These are phyloP conservation scores for Agrypnia vestita DNA, from an alignment of 1,140 invertebrate species.

Conservation along the genomic window DNA sequence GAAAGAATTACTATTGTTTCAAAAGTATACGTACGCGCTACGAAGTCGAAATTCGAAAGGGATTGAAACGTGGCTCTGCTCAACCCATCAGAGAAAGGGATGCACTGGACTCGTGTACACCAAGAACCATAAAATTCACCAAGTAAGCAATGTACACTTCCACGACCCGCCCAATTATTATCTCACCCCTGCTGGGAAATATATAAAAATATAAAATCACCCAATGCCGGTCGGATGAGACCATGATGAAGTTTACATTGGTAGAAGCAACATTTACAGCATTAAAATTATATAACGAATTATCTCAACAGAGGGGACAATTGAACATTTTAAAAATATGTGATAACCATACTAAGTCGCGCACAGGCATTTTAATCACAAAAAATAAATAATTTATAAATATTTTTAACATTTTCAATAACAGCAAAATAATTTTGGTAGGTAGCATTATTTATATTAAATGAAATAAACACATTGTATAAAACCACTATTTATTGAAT, in stretches of 20 bases:
- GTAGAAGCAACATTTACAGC: background rate
- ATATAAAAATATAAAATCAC: background rate
- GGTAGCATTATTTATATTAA: too few species aligned
- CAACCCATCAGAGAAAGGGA: background rate
- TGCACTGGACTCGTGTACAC: background rate
- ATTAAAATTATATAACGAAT: background rate
- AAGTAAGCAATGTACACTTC: background rate
- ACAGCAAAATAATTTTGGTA: too few species aligned
- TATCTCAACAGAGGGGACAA: background rate
- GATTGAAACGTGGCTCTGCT: background rate
- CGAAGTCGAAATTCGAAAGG: background rate
- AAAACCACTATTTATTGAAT: too few species aligned
- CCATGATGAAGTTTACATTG: background rate
- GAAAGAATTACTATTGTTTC: background rate
- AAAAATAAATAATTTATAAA: too few species aligned
- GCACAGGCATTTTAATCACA: too few species aligned
- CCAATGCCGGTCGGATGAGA: background rate
- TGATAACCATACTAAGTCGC: too few species aligned
- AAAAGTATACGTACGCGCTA: slow-evolving; percentile 1
- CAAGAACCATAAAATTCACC: background rate
- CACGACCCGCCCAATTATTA: background rate
- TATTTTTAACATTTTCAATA: too few species aligned
- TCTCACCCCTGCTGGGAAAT: background rate
- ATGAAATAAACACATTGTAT: too few species aligned
- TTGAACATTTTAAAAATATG: too few species aligned